phyloP scores from a whole-genome alignment of 2,888 invertebrate species.

The Punctoribates punctum region DNA sequence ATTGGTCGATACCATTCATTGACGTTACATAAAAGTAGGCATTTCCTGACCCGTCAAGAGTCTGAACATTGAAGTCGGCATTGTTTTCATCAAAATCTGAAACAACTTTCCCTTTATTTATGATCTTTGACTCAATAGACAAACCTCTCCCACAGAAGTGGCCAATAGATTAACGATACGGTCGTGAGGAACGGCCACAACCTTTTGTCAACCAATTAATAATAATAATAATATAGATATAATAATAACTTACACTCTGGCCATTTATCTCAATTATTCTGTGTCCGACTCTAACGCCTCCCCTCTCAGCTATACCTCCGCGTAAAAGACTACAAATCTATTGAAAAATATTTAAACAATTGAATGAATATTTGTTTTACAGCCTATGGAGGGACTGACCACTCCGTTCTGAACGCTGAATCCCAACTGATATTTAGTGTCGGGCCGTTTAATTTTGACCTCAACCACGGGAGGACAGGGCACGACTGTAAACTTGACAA shows the following conservation, averaged over 20 bases:
- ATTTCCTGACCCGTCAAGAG: conserved; percentile 98
- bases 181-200: conserved; percentile 97
- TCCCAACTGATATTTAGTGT: conserved; percentile 98
- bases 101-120: conserved; percentile 48
- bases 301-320: conserved; percentile 97
- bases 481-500: conserved; percentile 97
- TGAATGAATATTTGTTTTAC: no score
- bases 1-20: background rate
- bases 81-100: conserved; percentile 99
- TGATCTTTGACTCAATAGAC: conserved; percentile 47
- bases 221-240: background rate
- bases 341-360: no score
- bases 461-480: conserved; percentile 99
- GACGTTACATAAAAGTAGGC: conserved; percentile 84
- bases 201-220: background rate
- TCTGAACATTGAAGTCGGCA: conserved; percentile 99
- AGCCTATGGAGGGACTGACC: no score
- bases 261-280: conserved; percentile 99
- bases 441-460: conserved; percentile 97
- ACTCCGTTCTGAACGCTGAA: conserved; percentile 99
- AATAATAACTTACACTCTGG: conserved; percentile 77
- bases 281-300: conserved; percentile 97
- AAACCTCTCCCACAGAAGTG: conserved; percentile 97
- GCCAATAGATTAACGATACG: conserved; percentile 98
- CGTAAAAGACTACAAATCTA: conserved; percentile 96